Evolutionary conservation across 2,888 invertebrate genomes (phyloP).

Genomic region (Cyclophora punctaria): DNA sequence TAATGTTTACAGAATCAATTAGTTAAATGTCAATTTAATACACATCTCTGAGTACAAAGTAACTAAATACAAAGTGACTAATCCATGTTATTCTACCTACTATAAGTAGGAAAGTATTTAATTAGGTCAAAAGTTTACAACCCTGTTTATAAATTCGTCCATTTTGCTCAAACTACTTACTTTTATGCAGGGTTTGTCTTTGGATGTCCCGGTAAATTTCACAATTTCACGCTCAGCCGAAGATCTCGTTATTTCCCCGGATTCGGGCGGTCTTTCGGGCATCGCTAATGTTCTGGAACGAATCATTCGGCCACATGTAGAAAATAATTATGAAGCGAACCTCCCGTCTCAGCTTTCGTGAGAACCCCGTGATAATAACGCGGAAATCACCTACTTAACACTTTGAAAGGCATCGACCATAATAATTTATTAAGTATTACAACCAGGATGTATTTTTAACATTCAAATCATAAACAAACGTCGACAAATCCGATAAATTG

Average conservation of each 20-base stretch:
- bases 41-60: too few relatives aligned
- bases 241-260: constrained; percentile 62
- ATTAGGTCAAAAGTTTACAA: too few relatives aligned
- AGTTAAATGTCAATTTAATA: too few relatives aligned
- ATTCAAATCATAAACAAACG: constrained; percentile 1
- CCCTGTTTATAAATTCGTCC: neutral
- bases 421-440: too few relatives aligned
- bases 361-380: constrained; percentile 36
- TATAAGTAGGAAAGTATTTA: too few relatives aligned
- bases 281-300: constrained; percentile 63
- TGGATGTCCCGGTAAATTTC: constrained; percentile 52
- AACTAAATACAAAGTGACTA: too few relatives aligned
- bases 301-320: constrained; percentile 59
- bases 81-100: too few relatives aligned
- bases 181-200: constrained; percentile 28
- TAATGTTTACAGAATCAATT: too few relatives aligned
- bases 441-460: neutral
- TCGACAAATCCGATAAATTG: neutral
- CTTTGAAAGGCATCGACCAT: too few relatives aligned
- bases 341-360: constrained; percentile 31
- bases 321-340: constrained; percentile 60
- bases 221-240: constrained; percentile 69
- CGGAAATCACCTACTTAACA: constrained; percentile 38
- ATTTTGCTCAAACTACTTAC: constrained; percentile 4
- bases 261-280: constrained; percentile 41